These are phyloP conservation scores for Asbolus verrucosus DNA, from an alignment of 1,140 invertebrate species.

Conservation along the genomic window DNA sequence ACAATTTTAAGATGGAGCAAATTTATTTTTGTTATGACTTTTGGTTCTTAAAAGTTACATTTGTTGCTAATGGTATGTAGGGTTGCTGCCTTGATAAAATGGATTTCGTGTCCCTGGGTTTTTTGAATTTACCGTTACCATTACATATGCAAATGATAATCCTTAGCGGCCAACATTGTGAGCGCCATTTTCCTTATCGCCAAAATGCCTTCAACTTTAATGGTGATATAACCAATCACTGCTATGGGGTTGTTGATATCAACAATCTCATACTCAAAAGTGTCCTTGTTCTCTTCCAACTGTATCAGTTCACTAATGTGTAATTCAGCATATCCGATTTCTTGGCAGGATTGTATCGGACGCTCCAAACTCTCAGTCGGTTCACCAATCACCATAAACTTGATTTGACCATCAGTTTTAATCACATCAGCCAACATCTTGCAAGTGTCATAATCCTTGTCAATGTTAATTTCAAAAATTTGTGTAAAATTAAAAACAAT, in stretches of 20 bases:
- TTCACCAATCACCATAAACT: conserved; percentile 52
- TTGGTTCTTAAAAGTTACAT: too few relatives aligned
- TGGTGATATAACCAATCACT: conserved; percentile 45
- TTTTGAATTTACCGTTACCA: not conserved
- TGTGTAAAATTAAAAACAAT: conserved; percentile 48
- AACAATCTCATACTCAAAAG: conserved; percentile 30
- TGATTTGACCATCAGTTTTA: conserved; percentile 44
- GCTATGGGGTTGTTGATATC: conserved; percentile 20
- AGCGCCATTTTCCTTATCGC: conserved; percentile 52
- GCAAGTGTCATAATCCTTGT: conserved; percentile 30
- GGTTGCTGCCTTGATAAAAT: too few relatives aligned
- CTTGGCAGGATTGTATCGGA: conserved; percentile 42
- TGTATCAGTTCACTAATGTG: conserved; percentile 50
- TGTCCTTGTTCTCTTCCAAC: conserved; percentile 29
- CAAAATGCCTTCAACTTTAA: conserved; percentile 48
- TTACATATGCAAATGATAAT: conserved; percentile 34
- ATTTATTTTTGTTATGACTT: too few relatives aligned
- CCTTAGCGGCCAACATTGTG: conserved; percentile 47
- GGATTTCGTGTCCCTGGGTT: too few relatives aligned
- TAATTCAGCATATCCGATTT: conserved; percentile 45
- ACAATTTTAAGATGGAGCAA: too few relatives aligned
- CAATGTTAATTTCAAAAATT: conserved; percentile 45
- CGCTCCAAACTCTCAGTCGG: conserved; percentile 42
- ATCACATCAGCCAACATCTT: conserved; percentile 47
- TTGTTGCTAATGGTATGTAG: too few relatives aligned